Percentiles rank a stretch among this genome's conserved stretches.
Conservation (phyloP, 2,113 vertebrate species). For the Rhinopomastus cyanomelas region DNA sequence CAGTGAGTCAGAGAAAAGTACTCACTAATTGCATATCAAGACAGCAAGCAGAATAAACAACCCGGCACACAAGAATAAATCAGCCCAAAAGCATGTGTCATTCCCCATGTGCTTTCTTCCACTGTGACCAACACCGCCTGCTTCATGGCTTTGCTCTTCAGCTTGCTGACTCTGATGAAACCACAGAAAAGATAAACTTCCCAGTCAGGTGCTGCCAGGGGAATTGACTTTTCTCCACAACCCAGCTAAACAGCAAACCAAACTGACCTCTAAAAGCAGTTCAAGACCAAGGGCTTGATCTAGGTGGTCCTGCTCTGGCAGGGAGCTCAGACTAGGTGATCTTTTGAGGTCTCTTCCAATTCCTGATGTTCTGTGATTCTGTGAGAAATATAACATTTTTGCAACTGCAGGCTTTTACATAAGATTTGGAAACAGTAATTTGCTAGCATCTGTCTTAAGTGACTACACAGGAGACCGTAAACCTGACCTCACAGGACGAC, state of each 20-base stretch:
- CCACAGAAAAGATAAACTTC: neutral
- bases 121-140: conserved; percentile 12
- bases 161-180: neutral
- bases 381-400: neutral
- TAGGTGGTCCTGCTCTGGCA: too few relatives aligned
- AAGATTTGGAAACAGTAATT: neutral
- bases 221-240: neutral
- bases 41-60: neutral
- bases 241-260: neutral
- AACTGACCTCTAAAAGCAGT: neutral
- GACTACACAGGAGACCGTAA: neutral
- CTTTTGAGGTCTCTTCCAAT: too few relatives aligned
- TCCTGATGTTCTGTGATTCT: too few relatives aligned
- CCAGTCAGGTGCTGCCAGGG: neutral
- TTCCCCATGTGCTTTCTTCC: neutral
- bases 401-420: neutral
- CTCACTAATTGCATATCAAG: neutral
- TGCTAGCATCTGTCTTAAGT: neutral
- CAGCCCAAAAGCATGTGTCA: neutral
- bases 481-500: neutral
- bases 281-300: neutral
- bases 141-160: neutral
- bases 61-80: neutral
- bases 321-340: too few relatives aligned
- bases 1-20: neutral